A percentile compares a stretch with the other conserved stretches of the same genome.
Conservation (phyloP, 2,113 vertebrate species). For the Craseonycteris thonglongyai region DNA sequence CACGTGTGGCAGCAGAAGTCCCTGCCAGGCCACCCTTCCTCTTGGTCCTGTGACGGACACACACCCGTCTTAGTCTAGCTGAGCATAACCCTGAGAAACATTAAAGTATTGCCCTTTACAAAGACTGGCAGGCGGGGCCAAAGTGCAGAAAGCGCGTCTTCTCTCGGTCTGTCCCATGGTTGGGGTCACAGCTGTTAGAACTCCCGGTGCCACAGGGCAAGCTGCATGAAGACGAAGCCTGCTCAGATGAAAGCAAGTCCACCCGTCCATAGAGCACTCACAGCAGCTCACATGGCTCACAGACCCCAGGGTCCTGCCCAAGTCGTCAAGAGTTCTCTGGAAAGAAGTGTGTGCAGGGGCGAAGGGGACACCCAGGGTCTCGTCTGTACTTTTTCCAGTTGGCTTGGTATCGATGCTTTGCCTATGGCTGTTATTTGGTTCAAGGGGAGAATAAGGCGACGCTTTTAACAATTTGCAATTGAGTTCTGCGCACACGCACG, state of each 20-base stretch:
- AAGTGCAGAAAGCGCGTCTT: conserved; percentile 73
- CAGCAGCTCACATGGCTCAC: conserved; percentile 49
- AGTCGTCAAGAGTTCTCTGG: conserved; percentile 57
- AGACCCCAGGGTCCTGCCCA: conserved; percentile 51
- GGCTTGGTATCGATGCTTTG: conserved; percentile 81
- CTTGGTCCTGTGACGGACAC: conserved; percentile 57
- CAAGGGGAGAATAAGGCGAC: conserved; percentile 89
- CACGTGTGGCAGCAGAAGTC: conserved; percentile 17
- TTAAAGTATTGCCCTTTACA: conserved; percentile 83
- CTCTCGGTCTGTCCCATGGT: conserved; percentile 46
- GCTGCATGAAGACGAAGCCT: conserved; percentile 49
- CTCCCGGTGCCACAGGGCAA: conserved; percentile 59
- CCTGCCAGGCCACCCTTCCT: conserved; percentile 3
- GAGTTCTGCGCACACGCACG: conserved; percentile 59
- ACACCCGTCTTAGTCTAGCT: conserved; percentile 70
- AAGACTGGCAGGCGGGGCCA: conserved; percentile 69
- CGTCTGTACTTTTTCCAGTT: conserved; percentile 75
- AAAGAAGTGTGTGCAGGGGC: conserved; percentile 67
- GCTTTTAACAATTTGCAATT: conserved; percentile 84
- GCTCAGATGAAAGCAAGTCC: conserved; percentile 59
- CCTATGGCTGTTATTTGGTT: conserved; percentile 88
- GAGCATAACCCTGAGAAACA: conserved; percentile 86
- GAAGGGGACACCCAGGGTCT: conserved; percentile 75
- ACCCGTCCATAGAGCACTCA: conserved; percentile 55
- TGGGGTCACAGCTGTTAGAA: conserved; percentile 60